phyloP scores from a whole-genome alignment of 1,140 invertebrate species.

The Drosophila erecta region DNA sequence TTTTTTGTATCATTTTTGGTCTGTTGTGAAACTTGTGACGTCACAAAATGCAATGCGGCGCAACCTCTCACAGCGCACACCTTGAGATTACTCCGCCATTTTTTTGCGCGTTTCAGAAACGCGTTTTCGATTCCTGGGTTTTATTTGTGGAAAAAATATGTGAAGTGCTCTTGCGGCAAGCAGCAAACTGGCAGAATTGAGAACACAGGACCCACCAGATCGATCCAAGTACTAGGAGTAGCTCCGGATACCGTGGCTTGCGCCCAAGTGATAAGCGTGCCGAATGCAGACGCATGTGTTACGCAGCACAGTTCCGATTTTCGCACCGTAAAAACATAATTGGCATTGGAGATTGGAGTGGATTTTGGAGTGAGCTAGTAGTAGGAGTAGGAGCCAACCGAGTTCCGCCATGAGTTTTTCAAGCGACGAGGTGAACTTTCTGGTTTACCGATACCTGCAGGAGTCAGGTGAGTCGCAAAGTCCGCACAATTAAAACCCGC shows the following conservation, averaged over 20 bases:
- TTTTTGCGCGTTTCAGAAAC: conserved; percentile 68
- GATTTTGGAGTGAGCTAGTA: conserved; percentile 7
- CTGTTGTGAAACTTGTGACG: conserved; percentile 7
- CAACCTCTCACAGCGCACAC: conserved; percentile 10
- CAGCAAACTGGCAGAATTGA: conserved; percentile 30
- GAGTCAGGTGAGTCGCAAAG: conserved; percentile 93
- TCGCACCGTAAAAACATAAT: conserved; percentile 27
- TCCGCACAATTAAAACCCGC: neutral
- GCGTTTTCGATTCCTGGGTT: conserved; percentile 32
- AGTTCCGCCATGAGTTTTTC: conserved; percentile 95
- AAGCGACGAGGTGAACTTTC: conserved; percentile 99
- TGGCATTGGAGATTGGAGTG: conserved; percentile 22
- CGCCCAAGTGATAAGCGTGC: conserved; percentile 13
- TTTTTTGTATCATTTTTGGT: no score
- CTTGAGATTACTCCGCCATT: conserved; percentile 63
- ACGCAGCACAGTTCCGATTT: conserved; percentile 49
- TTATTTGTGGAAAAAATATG: conserved; percentile 57
- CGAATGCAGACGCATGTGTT: conserved; percentile 67
- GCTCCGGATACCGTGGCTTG: neutral
- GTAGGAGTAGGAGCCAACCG: conserved; percentile 25
- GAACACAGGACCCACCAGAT: conserved; percentile 25
- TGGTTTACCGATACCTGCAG: conserved; percentile 99
- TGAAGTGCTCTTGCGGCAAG: conserved; percentile 43
- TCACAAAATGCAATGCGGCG: conserved; percentile 14
- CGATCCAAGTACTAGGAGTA: conserved; percentile 18